Conservation (phyloP, 2,113 vertebrate genomes). For the Herpetotheres cachinnans region DNA sequence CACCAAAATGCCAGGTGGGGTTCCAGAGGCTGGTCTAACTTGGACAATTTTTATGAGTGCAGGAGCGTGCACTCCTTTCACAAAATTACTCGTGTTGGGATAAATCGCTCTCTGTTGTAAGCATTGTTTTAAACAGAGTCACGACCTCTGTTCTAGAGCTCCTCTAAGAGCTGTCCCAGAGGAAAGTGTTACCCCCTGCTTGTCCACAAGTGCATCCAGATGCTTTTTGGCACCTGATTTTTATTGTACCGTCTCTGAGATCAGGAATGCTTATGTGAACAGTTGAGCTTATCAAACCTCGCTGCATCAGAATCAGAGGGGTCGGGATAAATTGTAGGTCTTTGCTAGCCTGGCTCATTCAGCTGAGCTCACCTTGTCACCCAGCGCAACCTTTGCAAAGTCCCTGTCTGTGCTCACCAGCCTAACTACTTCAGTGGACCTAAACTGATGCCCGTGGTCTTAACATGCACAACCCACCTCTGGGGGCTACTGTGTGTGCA, state of each 20-base stretch:
- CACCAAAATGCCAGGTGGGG: background rate
- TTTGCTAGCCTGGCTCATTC: background rate
- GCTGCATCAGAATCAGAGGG: background rate
- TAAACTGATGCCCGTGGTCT: background rate
- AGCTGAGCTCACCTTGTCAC: background rate
- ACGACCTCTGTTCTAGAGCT: background rate
- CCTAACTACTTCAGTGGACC: background rate
- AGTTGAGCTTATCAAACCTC: background rate
- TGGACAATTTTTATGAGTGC: background rate
- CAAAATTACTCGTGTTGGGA: background rate
- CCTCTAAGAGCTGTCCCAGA: background rate
- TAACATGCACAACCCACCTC: background rate
- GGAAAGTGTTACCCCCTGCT: background rate
- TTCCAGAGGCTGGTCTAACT: background rate
- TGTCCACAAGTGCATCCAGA: background rate
- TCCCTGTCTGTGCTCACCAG: background rate
- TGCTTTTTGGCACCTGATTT: background rate
- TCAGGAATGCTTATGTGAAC: background rate
- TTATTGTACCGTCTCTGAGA: background rate
- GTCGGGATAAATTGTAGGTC: background rate
- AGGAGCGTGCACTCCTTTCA: background rate
- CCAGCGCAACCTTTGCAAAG: background rate
- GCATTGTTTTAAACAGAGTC: background rate
- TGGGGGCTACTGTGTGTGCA: too few species aligned
- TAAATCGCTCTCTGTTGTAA: background rate